Conservation (phyloP, 2,113 vertebrate genomes). For the Calonectris borealis region DNA sequence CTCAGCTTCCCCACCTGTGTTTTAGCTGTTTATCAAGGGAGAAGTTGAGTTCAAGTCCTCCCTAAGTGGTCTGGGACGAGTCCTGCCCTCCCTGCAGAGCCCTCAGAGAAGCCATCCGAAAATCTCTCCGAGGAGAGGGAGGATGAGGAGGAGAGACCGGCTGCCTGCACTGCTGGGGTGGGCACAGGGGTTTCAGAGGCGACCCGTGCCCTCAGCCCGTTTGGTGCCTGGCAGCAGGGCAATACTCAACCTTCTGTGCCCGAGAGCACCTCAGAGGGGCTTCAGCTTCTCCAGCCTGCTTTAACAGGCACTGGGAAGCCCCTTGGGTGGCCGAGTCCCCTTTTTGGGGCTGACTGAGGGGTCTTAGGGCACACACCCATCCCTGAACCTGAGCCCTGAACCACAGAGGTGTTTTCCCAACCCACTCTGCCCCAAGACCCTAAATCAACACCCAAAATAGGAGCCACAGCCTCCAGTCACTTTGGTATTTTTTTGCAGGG, state of each 20-base stretch:
- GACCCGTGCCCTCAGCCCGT: accelerated
- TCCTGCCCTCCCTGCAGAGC: not conserved
- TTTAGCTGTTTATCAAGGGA: not conserved
- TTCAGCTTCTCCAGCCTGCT: not conserved
- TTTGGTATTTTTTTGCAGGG: not conserved
- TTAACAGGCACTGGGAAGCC: not conserved
- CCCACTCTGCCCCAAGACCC: not conserved
- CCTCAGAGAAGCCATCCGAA: not conserved
- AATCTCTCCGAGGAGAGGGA: not conserved
- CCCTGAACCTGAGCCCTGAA: not conserved
- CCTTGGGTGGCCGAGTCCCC: not conserved
- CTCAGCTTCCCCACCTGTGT: not conserved
- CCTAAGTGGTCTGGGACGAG: not conserved
- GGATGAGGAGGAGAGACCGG: not conserved
- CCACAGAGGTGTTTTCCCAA: not conserved
- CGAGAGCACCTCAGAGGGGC: not conserved
- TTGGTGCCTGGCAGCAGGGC: not conserved
- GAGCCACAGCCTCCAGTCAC: not conserved
- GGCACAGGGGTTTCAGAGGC: not conserved
- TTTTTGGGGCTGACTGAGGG: not conserved
- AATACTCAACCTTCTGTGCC: not conserved
- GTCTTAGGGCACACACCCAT: not conserved
- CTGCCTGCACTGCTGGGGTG: not conserved
- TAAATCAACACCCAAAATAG: not conserved
- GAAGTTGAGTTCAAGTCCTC: not conserved